Evolutionary conservation across 2,888 invertebrate genomes (phyloP), one percentile per base, ranked within the genome.

Genomic region (Creontiades dilutus): DNA sequence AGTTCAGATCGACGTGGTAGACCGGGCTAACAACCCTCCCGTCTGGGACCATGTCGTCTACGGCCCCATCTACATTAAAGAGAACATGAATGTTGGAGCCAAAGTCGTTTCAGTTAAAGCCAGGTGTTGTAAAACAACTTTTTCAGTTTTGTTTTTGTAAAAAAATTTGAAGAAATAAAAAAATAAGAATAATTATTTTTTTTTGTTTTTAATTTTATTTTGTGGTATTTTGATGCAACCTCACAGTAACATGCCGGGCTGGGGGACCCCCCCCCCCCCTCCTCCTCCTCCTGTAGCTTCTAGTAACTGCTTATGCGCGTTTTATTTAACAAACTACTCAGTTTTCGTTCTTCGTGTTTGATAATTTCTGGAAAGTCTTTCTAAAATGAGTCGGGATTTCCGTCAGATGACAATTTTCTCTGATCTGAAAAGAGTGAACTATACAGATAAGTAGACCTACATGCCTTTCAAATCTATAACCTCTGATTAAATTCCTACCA

Each of bases 1-100:
- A 95, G 98, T 99, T 94, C 98, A 98, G 95, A 98, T 99, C 95
- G 98, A 98, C 95, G 98, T 99, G 95, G 98, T 98, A 95, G 98
- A 98, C 95, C 96, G 97, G 95, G 98, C 97, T 93, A 98, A 97
- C 96, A 99, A 98, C 96, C 98, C 97, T 95, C 98, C 97, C 94
- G 97, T 97, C 94, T 98, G 98, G 98, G 98, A 97, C 95, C 97
- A 98, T 95, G 96, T 96, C 94, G 97, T 97, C 94, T 98, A 98
- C 95, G 98, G 98, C 94, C 98, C 98, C 94, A 97, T 98, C 96
- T 97, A 96, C 96, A 97, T 98, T 95, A 97, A 97, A 96, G 98
- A 98, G 96, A 98, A 98, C 95, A 96, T 97, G 95, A 97, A 98
- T 95, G 98, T 98, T 94, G 98, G 98, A 95, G 97, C 97, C 95